Evolutionary conservation across 2,113 vertebrate genomes (phyloP).

Genomic region (Solenodon paradoxus): DNA sequence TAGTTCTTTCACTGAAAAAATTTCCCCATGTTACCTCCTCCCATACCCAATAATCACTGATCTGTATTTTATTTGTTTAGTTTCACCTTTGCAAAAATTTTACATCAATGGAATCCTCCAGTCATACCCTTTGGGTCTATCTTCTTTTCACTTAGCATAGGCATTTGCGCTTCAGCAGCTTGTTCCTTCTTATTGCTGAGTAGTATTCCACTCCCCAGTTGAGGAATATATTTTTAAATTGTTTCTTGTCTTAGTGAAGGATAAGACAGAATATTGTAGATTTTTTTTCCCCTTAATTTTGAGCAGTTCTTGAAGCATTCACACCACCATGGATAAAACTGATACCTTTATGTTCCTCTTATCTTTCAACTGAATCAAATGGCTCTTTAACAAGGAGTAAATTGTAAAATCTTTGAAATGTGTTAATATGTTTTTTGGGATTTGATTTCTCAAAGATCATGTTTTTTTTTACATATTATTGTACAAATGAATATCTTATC

Average conservation of each 20-base stretch:
- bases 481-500: neutral
- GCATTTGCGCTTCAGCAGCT: neutral
- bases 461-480: neutral
- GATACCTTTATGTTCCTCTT: neutral
- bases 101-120: neutral
- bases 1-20: neutral
- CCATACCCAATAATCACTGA: neutral
- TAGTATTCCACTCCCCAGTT: neutral
- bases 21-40: neutral
- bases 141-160: neutral
- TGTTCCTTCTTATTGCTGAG: neutral
- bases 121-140: neutral
- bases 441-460: neutral
- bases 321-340: neutral
- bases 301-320: neutral
- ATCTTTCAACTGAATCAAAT: neutral
- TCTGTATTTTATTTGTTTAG: neutral
- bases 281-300: neutral
- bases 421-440: neutral
- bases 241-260: slow-evolving; percentile 19
- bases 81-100: neutral
- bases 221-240: neutral
- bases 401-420: slow-evolving; percentile 18
- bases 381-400: neutral
- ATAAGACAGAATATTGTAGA: neutral